Evolutionary conservation across 1,140 invertebrate species (phyloP).

Genomic region (Trypoxylus dichotomus): DNA sequence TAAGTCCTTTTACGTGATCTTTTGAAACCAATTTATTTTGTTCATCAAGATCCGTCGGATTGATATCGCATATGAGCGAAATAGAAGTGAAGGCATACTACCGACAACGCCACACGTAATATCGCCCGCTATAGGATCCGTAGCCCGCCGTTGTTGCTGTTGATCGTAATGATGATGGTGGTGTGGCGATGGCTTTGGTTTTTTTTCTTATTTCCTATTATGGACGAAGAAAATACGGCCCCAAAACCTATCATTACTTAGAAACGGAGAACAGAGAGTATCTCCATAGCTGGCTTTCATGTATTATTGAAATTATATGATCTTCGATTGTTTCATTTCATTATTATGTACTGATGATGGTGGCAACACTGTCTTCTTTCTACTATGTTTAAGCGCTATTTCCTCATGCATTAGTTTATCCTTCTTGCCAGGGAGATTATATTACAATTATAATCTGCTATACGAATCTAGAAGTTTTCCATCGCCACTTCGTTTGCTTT

Average conservation of each 20-base stretch:
- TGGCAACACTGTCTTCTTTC: too few species aligned
- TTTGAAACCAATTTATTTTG: conserved; percentile 1
- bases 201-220: not conserved
- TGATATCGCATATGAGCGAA: not conserved
- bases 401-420: too few species aligned
- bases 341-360: not conserved
- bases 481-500: too few species aligned
- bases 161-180: not conserved
- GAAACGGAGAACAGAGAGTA: not conserved
- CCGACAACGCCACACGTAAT: too few species aligned
- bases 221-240: not conserved
- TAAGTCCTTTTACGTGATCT: conserved; percentile 20
- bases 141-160: not conserved
- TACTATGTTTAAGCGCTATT: too few species aligned
- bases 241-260: not conserved
- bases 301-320: not conserved
- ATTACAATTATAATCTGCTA: too few species aligned
- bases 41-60: not conserved
- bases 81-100: not conserved
- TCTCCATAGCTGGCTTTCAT: not conserved
- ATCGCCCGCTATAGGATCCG: not conserved
- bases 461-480: too few species aligned
- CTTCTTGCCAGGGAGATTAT: too few species aligned
- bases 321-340: conserved; percentile 2
- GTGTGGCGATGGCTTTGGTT: not conserved